Evolutionary conservation across 1,140 invertebrate species (phyloP).

Genomic region (Stegodyphus dumicola): DNA sequence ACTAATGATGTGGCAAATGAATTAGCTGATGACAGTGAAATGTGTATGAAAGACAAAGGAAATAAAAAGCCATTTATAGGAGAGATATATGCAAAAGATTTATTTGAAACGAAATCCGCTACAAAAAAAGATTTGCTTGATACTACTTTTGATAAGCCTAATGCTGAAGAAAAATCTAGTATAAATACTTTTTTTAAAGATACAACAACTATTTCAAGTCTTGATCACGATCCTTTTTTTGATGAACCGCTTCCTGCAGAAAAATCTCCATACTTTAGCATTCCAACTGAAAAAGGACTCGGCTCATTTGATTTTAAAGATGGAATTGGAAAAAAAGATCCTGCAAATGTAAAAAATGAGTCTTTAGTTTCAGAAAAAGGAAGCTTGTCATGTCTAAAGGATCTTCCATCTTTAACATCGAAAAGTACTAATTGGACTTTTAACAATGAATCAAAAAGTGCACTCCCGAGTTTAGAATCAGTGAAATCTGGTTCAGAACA

Average conservation of each 20-base stretch:
- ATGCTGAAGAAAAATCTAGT: not conserved
- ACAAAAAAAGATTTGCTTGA: not conserved
- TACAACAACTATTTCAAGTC: constrained; percentile 4
- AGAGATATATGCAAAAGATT: not conserved
- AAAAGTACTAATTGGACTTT: constrained; percentile 18
- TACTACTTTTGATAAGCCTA: not conserved
- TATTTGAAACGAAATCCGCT: not conserved
- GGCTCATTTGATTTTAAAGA: not conserved
- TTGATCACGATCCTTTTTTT: constrained; percentile 37
- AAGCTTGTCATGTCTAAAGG: constrained; percentile 11
- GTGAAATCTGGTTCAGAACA: not conserved
- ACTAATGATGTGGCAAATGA: not conserved
- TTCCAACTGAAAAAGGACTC: too few relatives aligned
- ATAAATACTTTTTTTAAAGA: constrained; percentile 5
- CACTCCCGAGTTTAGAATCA: constrained; percentile 9
- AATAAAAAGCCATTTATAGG: not conserved
- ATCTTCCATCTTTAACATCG: constrained; percentile 23
- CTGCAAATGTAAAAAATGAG: not conserved
- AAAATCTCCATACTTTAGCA: constrained; percentile 3
- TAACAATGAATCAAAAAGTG: constrained; percentile 1
- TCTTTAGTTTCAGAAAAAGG: not conserved
- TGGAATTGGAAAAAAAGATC: not conserved
- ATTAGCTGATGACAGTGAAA: not conserved
- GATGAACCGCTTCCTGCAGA: constrained; percentile 48
- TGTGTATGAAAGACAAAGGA: not conserved